Evolutionary conservation across 2,888 invertebrate species (phyloP), one percentile per base, ranked within the genome.

Genomic region (Lochmaea capreae): DNA sequence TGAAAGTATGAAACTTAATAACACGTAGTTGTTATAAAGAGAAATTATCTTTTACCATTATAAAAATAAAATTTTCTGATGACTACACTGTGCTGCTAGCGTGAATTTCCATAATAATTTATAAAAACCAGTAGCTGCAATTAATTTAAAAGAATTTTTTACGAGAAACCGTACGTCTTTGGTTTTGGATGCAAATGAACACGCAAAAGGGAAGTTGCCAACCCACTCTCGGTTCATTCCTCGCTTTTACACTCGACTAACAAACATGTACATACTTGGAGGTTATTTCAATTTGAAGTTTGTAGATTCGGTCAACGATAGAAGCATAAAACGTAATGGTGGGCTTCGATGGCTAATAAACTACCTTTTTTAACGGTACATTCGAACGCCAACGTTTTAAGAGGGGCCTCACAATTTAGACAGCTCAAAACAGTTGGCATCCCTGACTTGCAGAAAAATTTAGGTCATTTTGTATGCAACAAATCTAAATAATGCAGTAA

Each of bases 161-260:
- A 39, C 5, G 16, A 33, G 26, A 12, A 12, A 59, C 43, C 43
- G 62, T 42, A 63, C 62, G 62, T 63, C 62, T 63, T 63, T 63
- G 62, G 43, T 43, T 39, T 33, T 16, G 43, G 43, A 83, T 83
- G 83, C 82, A 83, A 83, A 83, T 83, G 80, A 82, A 81, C 71
- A 71, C 79, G 81, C 83, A 81, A 83, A 83, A 83, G 83, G 82
- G 83, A 83, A 83, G 83, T 83, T 80, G 78, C 79, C 82, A 80
- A 78, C 83, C 83, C 82, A 83, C 83, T 58, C 65, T 71, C 49
- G 54, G 46, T 65, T 71, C 71, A 58, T 63, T 63, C 71, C 42
- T 58, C 39, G 58, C 52, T 65, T 65, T 63, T 43, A 49, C 49
- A 67, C 43, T 49, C 59, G 58, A 74, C 68, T 61, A 65, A 49